Base-by-base conservation (phyloP, 1,140 invertebrate species). In the Melitaea cinxia region DNA sequence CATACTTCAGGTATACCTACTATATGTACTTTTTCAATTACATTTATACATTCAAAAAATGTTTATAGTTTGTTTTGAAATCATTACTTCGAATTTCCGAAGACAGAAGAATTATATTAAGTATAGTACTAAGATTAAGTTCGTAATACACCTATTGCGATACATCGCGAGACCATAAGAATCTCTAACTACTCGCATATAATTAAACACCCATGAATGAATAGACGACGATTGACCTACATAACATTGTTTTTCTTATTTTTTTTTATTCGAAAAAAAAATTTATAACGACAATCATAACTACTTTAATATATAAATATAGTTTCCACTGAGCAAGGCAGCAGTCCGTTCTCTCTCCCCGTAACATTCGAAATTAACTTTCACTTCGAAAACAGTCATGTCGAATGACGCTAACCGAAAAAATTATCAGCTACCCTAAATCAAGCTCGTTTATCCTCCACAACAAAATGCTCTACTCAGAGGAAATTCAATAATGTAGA, bases 341-440 rank as follows among this genome's bases (percentile, higher is more conserved):
- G 37, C 59, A 62, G 59, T 62, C 59, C 59, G 24, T 53, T 54
- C 50, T 54, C 59, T 62, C 59, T 62, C 59, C 59, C 21, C 21
- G 23, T 23, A 21, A 19, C 45, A 24, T 35, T 12, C 24, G 42
- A 14, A 54, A 28, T 15, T 19, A 54, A 21, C 17, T n/a, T 30
- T 37, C 30, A 5, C 7, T 21, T 35, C 12, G 37, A 42, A 42
- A 42, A 42, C 10, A 54, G 30, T 35, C 28, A 4, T 9, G 35
- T 54, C 30, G 15, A 54, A 7, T 21, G n/a, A 15, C 30, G 3
- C 21, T 19, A 21, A 54, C 14, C 37, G 28, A 7, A 19, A 35
- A 54, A 39, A 39, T 39, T 15, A 23, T 54, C 21, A 39, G 17
- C 26, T 19, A 55, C 17, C 12, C 53, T 56, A 56, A 56, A 58